A percentile compares a stretch with the other conserved stretches of the same genome.
Evolutionary conservation across 2,888 invertebrate species (phyloP).

Genomic region (Nysson spinosus): DNA sequence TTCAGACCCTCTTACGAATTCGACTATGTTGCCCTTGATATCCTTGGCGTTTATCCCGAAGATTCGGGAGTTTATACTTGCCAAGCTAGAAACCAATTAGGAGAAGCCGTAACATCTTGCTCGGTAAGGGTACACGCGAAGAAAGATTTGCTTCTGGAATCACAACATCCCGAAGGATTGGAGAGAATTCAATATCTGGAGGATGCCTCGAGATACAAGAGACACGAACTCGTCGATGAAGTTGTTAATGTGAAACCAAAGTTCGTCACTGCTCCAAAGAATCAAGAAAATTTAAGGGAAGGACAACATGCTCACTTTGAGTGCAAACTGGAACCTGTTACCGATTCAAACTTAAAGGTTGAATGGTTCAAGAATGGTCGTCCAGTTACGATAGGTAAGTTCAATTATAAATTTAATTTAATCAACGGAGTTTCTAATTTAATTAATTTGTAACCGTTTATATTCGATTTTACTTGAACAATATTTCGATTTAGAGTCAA

Average conservation of each 20-base stretch:
- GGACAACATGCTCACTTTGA: conserved; percentile 98
- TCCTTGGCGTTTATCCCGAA: conserved; percentile 97
- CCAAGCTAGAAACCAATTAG: conserved; percentile 94
- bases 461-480: too few relatives aligned
- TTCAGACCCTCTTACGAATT: conserved; percentile 98
- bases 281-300: conserved; percentile 90
- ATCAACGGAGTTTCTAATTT: background rate
- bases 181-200: conserved; percentile 95
- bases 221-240: conserved; percentile 89
- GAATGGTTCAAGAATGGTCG: conserved; percentile 98
- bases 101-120: conserved; percentile 95
- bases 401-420: background rate
- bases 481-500: too few relatives aligned
- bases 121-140: conserved; percentile 93
- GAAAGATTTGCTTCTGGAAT: conserved; percentile 91
- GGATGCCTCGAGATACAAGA: conserved; percentile 90
- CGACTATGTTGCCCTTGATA: conserved; percentile 97
- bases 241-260: conserved; percentile 89
- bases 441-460: too few relatives aligned
- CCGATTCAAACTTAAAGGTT: conserved; percentile 96
- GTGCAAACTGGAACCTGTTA: conserved; percentile 97
- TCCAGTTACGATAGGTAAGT: conserved; percentile 90
- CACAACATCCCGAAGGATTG: conserved; percentile 93
- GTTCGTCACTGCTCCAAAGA: conserved; percentile 93
- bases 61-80: conserved; percentile 98